Percentiles rank a stretch among this genome's conserved stretches.
These are phyloP conservation scores for Pangasius djambal DNA, from an alignment of 2,797 vertebrate genomes.

Conservation along the genomic window DNA sequence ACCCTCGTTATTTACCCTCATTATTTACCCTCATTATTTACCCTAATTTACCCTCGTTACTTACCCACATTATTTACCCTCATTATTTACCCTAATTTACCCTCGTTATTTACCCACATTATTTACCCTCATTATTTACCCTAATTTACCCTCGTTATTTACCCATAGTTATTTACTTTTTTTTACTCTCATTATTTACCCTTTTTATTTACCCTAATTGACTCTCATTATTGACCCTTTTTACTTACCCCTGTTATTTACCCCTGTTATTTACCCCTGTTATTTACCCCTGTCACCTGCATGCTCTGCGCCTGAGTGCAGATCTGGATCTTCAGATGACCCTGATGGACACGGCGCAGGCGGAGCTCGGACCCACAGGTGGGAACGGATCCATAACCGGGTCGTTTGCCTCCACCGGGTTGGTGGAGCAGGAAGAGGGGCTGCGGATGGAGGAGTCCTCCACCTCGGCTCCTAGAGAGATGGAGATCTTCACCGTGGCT, in stretches of 20 bases:
- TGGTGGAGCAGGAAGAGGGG: constrained; percentile 80
- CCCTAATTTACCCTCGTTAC: neutral
- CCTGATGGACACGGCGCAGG: constrained; percentile 85
- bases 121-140: neutral
- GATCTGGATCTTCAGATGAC: constrained; percentile 59
- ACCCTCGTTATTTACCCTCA: too few species aligned
- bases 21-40: neutral
- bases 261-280: neutral
- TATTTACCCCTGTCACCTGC: too few species aligned
- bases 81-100: neutral
- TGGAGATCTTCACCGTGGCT: constrained; percentile 95
- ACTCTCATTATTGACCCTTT: neutral
- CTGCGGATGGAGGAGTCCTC: constrained; percentile 73
- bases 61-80: neutral
- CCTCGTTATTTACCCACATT: neutral
- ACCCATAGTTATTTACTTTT: too few species aligned
- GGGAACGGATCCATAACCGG: constrained; percentile 93
- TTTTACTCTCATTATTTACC: neutral
- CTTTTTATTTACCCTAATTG: neutral
- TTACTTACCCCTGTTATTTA: neutral
- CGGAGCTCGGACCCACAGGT: constrained; percentile 92
- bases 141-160: too few species aligned
- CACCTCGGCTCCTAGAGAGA: constrained; percentile 85
- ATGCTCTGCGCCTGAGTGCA: constrained; percentile 2
- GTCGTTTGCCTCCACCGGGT: constrained; percentile 81